Percentiles rank a stretch among this genome's conserved stretches.
Evolutionary conservation across 2,888 invertebrate genomes (phyloP).

Genomic region (Drosophila setosimentum): DNA sequence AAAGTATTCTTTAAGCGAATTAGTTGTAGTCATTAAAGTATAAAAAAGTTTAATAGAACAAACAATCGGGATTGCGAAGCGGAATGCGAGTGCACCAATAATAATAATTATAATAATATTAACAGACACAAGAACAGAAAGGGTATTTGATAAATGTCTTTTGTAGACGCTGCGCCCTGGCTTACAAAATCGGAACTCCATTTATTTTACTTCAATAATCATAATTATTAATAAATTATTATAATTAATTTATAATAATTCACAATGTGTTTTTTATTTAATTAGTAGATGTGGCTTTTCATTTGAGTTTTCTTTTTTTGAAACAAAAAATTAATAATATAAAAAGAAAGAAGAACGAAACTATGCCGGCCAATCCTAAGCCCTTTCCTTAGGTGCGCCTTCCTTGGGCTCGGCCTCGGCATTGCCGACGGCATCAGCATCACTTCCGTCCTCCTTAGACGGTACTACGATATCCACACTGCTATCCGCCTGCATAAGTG

Average conservation of each 20-base stretch:
- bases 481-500: slow-evolving; percentile 67
- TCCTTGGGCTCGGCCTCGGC: slow-evolving; percentile 64
- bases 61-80: slow-evolving; percentile 19
- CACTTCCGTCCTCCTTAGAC: slow-evolving; percentile 9
- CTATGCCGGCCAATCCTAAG: slow-evolving; percentile 55
- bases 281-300: slow-evolving; percentile 44
- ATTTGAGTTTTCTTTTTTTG: slow-evolving; percentile 30
- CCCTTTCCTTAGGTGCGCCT: slow-evolving; percentile 44
- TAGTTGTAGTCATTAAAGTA: slow-evolving; percentile 63
- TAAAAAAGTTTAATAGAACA: slow-evolving; percentile 51
- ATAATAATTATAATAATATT: slow-evolving; percentile 3
- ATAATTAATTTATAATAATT: slow-evolving; percentile 80
- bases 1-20: slow-evolving; percentile 73
- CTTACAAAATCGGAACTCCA: slow-evolving; percentile 76
- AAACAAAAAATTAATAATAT: slow-evolving; percentile 49
- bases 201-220: slow-evolving; percentile 74
- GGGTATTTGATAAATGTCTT: slow-evolving; percentile 58
- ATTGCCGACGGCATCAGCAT: slow-evolving; percentile 30
- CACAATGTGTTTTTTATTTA: slow-evolving; percentile 65
- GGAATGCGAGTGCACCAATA: slow-evolving; percentile 10
- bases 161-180: slow-evolving; percentile 58
- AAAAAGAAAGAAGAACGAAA: slow-evolving; percentile 38
- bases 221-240: slow-evolving; percentile 82
- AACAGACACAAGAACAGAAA: slow-evolving; percentile 40
- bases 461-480: slow-evolving; percentile 54